Evolutionary conservation across 2,888 invertebrate species (phyloP), one percentile per base, ranked within the genome.

Genomic region (Venusia cambrica): DNA sequence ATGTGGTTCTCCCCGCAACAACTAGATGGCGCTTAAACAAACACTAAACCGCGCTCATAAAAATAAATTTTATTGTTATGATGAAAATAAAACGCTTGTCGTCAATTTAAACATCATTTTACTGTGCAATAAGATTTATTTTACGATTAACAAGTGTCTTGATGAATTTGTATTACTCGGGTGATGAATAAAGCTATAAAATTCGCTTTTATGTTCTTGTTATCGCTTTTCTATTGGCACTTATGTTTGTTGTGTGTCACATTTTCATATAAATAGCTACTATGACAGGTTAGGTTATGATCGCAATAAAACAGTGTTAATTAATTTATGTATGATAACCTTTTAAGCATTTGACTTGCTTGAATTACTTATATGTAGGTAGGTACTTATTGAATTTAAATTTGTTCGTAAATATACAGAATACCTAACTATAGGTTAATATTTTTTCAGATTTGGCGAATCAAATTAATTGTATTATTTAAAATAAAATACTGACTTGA

Each of bases 11-110:
- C 32, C 31, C 35, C 15, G 6, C 38, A 20, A 38, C 68, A 62
- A 53, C 67, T 66, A 87, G 87, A 67, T 87, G 87, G 79, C 83
- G 75, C 69, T 69, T 51, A 60, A 59, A 54, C 52, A 68, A 56
- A 54, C 63, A 61, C 65, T 66, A 65, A 57, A 48, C 54, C 45
- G 51, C 45, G 73, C 69, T 79, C 81, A 70, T 87, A 87, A 87
- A 87, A 87, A 81, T 83, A 80, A 87, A 87, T 84, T 85, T 87
- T 87, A 87, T 87, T 87, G 85, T 87, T 87, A 87, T 87, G 84
- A 81, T 73, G 81, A 84, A 84, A 85, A 87, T 87, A 87, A 87
- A 87, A 87, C 85, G 84, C 83, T 84, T 84, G 85, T 84, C 85
- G 78, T 85, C 87, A 84, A 85, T 87, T 87, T 85, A 81, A 85